A percentile compares a stretch with the other conserved stretches of the same genome.
These are phyloP conservation scores for Urocynchramus pylzowi DNA, from an alignment of 2,113 vertebrate species.

Conservation along the genomic window DNA sequence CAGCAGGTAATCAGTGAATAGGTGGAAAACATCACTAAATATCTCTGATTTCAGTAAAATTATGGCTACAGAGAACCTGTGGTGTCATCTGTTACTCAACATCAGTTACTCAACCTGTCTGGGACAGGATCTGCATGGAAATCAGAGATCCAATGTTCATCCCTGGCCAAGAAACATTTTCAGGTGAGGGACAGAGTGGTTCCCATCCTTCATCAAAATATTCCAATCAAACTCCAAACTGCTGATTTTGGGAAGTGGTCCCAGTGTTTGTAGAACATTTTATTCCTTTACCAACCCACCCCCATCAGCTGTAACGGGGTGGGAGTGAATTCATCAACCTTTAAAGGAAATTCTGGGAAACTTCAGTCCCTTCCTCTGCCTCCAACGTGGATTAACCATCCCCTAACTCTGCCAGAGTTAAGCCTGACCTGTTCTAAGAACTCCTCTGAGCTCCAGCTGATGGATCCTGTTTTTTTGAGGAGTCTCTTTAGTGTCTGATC, in stretches of 20 bases:
- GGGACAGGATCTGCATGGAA: background rate
- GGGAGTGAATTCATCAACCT: background rate
- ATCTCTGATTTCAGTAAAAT: background rate
- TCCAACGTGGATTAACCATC: background rate
- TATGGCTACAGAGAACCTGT: background rate
- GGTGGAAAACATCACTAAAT: background rate
- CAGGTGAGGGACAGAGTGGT: accelerated
- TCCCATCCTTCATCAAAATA: background rate
- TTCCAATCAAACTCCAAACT: background rate
- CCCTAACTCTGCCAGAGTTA: background rate
- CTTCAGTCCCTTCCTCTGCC: background rate
- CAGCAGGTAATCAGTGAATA: background rate
- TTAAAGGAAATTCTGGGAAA: background rate
- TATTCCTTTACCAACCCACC: background rate
- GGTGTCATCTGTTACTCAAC: background rate
- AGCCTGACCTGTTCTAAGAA: background rate
- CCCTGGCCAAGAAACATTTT: background rate
- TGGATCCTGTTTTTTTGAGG: background rate
- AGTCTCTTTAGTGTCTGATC: background rate
- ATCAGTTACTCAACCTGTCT: background rate
- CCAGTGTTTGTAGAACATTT: background rate
- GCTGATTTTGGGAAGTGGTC: background rate
- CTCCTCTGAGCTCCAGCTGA: background rate
- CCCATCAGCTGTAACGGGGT: background rate
- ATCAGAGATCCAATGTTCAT: background rate